Base-by-base conservation (phyloP, 2,113 vertebrate genomes). In the Romanogobio albipinnatus region DNA sequence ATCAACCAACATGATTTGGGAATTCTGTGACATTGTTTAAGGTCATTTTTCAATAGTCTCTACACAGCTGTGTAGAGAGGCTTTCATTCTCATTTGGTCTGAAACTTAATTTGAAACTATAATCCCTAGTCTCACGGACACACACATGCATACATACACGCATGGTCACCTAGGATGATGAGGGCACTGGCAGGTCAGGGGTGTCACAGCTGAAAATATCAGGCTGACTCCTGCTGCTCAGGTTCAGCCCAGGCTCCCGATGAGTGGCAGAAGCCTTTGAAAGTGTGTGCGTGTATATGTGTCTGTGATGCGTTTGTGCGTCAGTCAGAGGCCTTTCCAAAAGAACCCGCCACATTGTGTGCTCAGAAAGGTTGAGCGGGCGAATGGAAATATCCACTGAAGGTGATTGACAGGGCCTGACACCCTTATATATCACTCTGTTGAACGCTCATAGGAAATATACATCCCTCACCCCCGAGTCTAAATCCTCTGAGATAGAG, bases 161-260 rank as follows among this genome's bases (percentile, higher is more conserved):
- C 76, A 8, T 17, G 6, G 17, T 56, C 49, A 83, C 26, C 5
- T 36, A 51, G 73, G 51, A 81, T 77, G 82, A 86, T 51, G 56
- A 88, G 85, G 70, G 66, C 81, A 83, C 68, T 4, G 58, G 45
- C 81, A 84, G 87, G 87, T 88, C 71, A 86, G 68, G 29, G 78
- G 85, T 84, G 76, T 86, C 76, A 86, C 19, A 64, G 84, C 84
- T 86, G 81, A 88, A 88, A 88, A 88, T 88, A 88, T 88, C 87
- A 81, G 76, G 24, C 84, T 49, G 61, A 36, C 77, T 81, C 39
- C 45, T 51, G 45, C 85, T 88, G 87, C 82, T 86, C 82, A 84
- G 76, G 61, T 86, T 85, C 80, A 88, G 87, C 70, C 76, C 66
- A 36, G 45, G 61, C 33, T 33, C 33, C 56, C 29, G 7, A 61